Conservation (phyloP, 2,797 vertebrate species). For the Myotis vivesi region DNA sequence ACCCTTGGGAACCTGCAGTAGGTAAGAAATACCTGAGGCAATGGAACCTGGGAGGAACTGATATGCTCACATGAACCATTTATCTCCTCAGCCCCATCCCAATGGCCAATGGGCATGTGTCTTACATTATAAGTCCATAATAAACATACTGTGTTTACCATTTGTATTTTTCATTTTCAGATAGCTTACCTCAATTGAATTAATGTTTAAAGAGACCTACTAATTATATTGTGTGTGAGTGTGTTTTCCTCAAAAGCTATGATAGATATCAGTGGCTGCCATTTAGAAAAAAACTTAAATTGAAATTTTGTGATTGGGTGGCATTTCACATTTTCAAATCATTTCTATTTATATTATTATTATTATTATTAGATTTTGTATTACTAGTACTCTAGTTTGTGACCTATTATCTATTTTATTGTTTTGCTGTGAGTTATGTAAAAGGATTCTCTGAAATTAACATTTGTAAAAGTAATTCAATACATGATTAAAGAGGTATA, state of each 20-base stretch:
- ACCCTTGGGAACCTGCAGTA: conserved; percentile 95
- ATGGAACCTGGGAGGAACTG: not conserved
- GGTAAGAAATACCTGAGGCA: conserved; percentile 85
- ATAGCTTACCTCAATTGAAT: not conserved
- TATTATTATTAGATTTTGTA: not conserved
- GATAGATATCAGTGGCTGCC: not conserved
- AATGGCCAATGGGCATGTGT: not conserved
- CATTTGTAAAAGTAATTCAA: not conserved
- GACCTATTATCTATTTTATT: not conserved
- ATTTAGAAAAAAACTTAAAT: not conserved
- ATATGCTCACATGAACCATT: not conserved
- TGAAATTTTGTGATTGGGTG: not conserved
- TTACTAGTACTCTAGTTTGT: not conserved
- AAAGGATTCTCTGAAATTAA: not conserved
- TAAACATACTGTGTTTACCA: not conserved
- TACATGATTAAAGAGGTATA: not conserved
- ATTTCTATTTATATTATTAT: not conserved
- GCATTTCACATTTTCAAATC: not conserved
- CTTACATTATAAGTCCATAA: not conserved
- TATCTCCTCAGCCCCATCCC: not conserved
- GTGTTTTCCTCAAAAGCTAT: not conserved
- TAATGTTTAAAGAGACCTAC: not conserved
- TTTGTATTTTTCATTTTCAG: not conserved
- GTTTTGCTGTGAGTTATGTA: not conserved
- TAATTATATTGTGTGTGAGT: not conserved